These are phyloP conservation scores for Dascyllus trimaculatus DNA, from an alignment of 2,113 vertebrate species.

Conservation along the genomic window DNA sequence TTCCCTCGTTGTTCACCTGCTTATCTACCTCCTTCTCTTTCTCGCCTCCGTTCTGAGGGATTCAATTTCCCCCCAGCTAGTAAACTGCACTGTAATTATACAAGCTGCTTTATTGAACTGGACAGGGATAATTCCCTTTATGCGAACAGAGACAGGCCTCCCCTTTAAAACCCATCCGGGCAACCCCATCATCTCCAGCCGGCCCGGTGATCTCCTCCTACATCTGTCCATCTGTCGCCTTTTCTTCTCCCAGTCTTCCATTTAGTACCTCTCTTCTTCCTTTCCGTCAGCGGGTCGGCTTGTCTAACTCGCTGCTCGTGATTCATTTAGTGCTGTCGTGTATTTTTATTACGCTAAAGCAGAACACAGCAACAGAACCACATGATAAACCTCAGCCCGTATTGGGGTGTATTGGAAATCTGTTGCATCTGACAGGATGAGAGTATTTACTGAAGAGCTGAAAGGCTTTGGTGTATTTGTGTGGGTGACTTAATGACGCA, in stretches of 20 bases:
- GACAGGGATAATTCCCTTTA: conserved; percentile 56
- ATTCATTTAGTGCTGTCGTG: conserved; percentile 50
- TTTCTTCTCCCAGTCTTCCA: conserved; percentile 32
- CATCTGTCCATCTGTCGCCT: conserved; percentile 44
- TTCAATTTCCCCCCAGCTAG: conserved; percentile 62
- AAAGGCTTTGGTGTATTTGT: not conserved
- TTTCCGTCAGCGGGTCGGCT: conserved; percentile 29
- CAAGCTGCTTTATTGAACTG: conserved; percentile 61
- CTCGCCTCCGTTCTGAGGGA: conserved; percentile 43
- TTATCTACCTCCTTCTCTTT: conserved; percentile 57
- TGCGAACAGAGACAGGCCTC: conserved; percentile 18
- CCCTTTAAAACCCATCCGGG: conserved; percentile 39
- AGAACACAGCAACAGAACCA: conserved; percentile 16
- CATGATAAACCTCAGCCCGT: conserved; percentile 17
- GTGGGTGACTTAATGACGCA: conserved; percentile 19
- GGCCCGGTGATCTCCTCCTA: conserved; percentile 23
- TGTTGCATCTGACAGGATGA: not conserved
- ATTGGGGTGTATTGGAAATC: conserved; percentile 16
- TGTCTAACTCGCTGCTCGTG: conserved; percentile 22
- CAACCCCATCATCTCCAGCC: conserved; percentile 34
- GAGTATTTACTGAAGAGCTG: not conserved
- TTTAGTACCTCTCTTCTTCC: conserved; percentile 20
- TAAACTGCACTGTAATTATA: conserved; percentile 72
- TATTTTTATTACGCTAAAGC: conserved; percentile 43
- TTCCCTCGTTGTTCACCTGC: conserved; percentile 65